These are phyloP conservation scores for Sarcophaga carnaria DNA, from an alignment of 2,888 invertebrate genomes.

Conservation along the genomic window DNA sequence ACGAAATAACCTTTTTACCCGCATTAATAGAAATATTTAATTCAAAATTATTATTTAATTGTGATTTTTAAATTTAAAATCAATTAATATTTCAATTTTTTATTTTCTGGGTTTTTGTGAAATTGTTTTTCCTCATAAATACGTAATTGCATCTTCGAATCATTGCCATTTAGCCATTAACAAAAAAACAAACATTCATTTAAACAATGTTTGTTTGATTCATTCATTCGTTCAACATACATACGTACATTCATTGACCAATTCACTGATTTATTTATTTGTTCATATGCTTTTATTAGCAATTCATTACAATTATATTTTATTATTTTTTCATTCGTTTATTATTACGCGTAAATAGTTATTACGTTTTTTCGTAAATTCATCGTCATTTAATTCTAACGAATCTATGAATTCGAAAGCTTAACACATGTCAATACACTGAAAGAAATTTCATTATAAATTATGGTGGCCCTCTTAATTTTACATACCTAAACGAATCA, in stretches of 20 bases:
- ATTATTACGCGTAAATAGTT: no score
- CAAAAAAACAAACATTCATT: no score
- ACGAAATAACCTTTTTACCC: no score
- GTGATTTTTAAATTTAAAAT: slow-evolving; percentile 24
- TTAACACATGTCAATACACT: no score
- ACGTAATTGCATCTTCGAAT: slow-evolving; percentile 59
- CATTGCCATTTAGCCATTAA: slow-evolving; percentile 35
- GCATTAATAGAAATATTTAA: slow-evolving; percentile 21
- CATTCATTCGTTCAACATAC: slow-evolving; percentile 34
- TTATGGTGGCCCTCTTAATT: no score
- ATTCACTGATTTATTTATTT: not conserved
- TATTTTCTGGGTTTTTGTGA: slow-evolving; percentile 18
- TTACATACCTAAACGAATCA: no score
- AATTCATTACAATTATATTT: slow-evolving; percentile 26
- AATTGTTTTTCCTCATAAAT: slow-evolving; percentile 49
- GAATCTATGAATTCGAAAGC: no score
- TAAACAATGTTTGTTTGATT: no score
- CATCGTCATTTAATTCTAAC: no score
- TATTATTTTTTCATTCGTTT: no score
- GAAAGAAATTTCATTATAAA: no score
- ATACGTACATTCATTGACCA: not conserved
- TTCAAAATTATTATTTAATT: slow-evolving; percentile 42
- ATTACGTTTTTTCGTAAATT: no score
- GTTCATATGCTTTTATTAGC: not conserved
- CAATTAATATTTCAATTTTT: slow-evolving; percentile 40